phyloP scores from a whole-genome alignment of 2,113 vertebrate genomes.

The Hippoglossus stenolepis region DNA sequence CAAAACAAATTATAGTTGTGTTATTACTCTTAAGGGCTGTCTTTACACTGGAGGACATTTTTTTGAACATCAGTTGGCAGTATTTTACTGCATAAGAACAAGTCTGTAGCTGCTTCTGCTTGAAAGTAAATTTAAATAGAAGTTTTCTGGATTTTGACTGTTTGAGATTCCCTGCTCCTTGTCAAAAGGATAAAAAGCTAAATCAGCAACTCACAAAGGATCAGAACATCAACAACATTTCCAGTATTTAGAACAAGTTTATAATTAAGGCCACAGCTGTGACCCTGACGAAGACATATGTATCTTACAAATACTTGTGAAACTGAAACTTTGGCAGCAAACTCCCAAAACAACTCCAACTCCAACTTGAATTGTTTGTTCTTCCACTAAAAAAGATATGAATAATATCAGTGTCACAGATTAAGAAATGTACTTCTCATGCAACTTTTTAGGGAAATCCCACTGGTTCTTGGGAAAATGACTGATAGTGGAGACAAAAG shows the following conservation, averaged over 20 bases:
- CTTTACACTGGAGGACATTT: too few species aligned
- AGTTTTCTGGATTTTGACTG: too few species aligned
- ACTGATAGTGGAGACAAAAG: neutral
- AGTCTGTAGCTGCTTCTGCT: too few species aligned
- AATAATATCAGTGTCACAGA: neutral
- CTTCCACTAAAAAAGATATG: neutral
- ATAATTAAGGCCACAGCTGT: neutral
- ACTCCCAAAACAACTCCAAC: neutral
- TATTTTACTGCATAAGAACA: too few species aligned
- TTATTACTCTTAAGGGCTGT: too few species aligned
- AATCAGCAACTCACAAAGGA: neutral
- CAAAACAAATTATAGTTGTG: too few species aligned
- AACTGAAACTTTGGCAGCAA: neutral
- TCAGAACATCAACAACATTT: neutral
- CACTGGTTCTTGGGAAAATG: constrained; percentile 24
- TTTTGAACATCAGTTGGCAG: too few species aligned
- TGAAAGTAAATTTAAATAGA: too few species aligned
- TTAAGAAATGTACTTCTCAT: neutral
- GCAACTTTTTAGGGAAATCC: constrained; percentile 9
- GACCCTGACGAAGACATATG: too few species aligned
- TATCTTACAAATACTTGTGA: neutral
- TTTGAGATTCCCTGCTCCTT: neutral
- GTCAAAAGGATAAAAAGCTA: too few species aligned
- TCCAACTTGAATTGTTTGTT: neutral
- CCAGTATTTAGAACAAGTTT: too few species aligned